Evolutionary conservation across 2,113 vertebrate species (phyloP), one percentile per base, ranked within the genome.

Genomic region (Chaenocephalus aceratus): DNA sequence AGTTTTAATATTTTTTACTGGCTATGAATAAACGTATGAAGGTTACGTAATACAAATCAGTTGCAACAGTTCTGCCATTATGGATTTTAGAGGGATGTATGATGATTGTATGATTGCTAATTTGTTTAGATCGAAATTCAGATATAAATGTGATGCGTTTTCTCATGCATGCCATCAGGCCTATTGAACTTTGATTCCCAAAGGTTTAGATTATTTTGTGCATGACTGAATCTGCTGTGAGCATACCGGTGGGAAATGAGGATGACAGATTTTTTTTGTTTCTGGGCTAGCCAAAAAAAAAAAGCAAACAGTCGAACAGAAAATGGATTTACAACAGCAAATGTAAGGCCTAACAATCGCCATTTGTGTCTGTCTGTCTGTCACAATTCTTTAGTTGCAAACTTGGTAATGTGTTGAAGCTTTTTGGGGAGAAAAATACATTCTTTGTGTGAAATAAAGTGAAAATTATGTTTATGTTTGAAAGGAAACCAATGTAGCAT

Each of bases 401-500:
- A 41, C 69, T 68, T 51, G 72, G 71, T 30, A 57, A 65, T 79
- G 58, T 79, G 73, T 85, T 65, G 1, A 64, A 54, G 54, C 64
- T 72, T 72, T 86, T 41, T 70, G 13, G 49, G 61, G 67, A 6
- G 60, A 1, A 41, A 72, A 23, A 66, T 68, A 72, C 30, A 45
- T 26, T 48, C 64, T 58, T 54, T 44, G 77, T 73, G 74, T 79
- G 69, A 75, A 78, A 66, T 57, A 72, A 85, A 62, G 68, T 57
- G 52, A 67, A 57, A 57, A 57, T 48, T 46, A 41, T 13, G 14
- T 74, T 73, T 69, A 58, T 30, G 69, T 74, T 64, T 72, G 72
- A 69, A 53, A 69, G 80, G 44, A 77, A 85, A 80, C 49, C 30
- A 77, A 92, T 94, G 92, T 92, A 92, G 90, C 93, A 92, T 89